Percentiles rank a stretch among this genome's conserved stretches.
Evolutionary conservation across 2,888 invertebrate genomes (phyloP).

Genomic region (Gryllus longicercus): DNA sequence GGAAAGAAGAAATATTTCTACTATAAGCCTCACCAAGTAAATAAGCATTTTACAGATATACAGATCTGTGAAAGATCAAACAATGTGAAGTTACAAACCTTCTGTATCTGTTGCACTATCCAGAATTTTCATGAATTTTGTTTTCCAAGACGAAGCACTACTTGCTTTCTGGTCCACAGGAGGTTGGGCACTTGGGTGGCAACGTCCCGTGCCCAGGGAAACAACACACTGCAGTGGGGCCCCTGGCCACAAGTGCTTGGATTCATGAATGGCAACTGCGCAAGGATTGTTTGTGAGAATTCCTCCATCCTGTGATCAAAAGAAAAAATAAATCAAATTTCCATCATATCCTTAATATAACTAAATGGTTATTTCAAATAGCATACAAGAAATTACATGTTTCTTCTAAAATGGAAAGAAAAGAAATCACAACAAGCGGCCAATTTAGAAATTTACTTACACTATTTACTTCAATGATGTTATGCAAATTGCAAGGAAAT

Average conservation of each 20-base stretch:
- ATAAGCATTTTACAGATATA: not conserved
- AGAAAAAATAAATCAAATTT: too few species aligned
- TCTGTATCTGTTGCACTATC: slow-evolving; percentile 86
- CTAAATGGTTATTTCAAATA: too few species aligned
- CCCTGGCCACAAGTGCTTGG: slow-evolving; percentile 76
- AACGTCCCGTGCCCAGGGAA: slow-evolving; percentile 75
- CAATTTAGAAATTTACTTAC: too few species aligned
- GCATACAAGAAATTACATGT: too few species aligned
- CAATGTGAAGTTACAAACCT: slow-evolving; percentile 50
- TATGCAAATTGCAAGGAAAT: too few species aligned
- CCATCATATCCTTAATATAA: too few species aligned
- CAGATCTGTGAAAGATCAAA: slow-evolving; percentile 18
- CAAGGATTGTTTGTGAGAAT: slow-evolving; percentile 85
- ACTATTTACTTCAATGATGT: too few species aligned
- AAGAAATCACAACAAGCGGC: too few species aligned
- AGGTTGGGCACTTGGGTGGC: slow-evolving; percentile 47
- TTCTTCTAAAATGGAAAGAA: too few species aligned
- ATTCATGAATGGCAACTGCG: slow-evolving; percentile 84
- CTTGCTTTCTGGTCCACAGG: slow-evolving; percentile 46
- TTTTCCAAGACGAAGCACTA: slow-evolving; percentile 62
- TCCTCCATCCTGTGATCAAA: slow-evolving; percentile 65
- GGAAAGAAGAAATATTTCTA: not conserved
- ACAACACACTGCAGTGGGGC: slow-evolving; percentile 71
- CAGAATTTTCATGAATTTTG: slow-evolving; percentile 74
- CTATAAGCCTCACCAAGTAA: not conserved